Evolutionary conservation across 2,797 vertebrate species (phyloP), one percentile per base, ranked within the genome.

Genomic region (Tauraco hartlaubi): DNA sequence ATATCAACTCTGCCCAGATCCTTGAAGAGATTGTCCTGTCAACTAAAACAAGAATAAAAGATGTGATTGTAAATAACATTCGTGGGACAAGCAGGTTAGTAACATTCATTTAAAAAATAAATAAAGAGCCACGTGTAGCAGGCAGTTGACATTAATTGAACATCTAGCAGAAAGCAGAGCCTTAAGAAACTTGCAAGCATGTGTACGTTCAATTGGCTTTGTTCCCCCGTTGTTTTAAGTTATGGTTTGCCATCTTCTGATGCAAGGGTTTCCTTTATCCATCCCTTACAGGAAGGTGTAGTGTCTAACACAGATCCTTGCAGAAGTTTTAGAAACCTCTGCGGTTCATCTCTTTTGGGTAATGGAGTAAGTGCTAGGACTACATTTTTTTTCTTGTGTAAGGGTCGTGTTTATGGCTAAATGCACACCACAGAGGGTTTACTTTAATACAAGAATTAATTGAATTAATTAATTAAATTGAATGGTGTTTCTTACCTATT

Each of bases 21-120:
- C 95, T 97, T 94, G 95, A 98, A 96, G 93, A 98, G 96, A 97
- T 98, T 96, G 94, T 97, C 77, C 94, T 97, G 97, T 96, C 94
- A 97, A 83, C 96, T 95, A 96, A 97, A 97, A 88, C 94, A 74
- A 93, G 91, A 96, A 98, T 97, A 96, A 97, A 97, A 95, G 78
- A 88, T 95, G 94, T 95, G 92, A 96, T 95, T 96, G 92, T 94
- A 97, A 96, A 95, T 93, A 97, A 95, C 86, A 64, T 90, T 51
- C 2, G 26, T 69, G 87, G 94, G 67, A 95, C 94, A 85, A 93
- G 69, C 64, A 84, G 95, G 94, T 96, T 97, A 95, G 94, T 78
- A 89, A 81, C 89, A 71, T 94, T 93, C 54, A 48, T 88, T 91
- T 88, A 61, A 94, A 92, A 96, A 92, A 86, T 63, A 96, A 85